Percentiles rank a stretch among this genome's conserved stretches.
Conservation (phyloP, 2,113 vertebrate genomes). For the Calypte anna region DNA sequence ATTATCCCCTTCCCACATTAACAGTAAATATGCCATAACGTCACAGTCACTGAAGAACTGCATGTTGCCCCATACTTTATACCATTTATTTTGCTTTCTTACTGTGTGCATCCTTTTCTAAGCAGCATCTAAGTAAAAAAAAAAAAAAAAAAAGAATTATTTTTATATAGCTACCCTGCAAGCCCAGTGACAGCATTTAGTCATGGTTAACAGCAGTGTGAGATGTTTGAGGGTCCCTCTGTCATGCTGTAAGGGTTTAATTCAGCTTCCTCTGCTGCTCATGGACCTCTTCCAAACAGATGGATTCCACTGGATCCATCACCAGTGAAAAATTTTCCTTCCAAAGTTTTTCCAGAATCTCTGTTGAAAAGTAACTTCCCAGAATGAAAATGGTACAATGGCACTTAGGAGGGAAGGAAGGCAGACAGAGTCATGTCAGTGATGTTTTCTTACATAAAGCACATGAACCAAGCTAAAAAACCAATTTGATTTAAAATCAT, state of each 20-base stretch:
- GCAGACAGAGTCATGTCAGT: background rate
- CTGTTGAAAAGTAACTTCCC: slow-evolving; percentile 11
- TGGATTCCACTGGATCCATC: background rate
- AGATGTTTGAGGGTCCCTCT: background rate
- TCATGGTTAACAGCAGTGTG: background rate
- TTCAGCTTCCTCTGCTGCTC: slow-evolving; percentile 18
- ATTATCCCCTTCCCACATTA: background rate
- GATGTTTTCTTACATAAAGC: rapidly evolving
- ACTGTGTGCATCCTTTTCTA: background rate
- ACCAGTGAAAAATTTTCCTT: background rate
- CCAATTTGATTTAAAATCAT: background rate
- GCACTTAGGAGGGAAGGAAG: background rate
- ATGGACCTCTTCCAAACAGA: background rate
- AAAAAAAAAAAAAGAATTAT: slow-evolving; percentile 18
- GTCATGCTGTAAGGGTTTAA: background rate
- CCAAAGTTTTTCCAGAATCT: slow-evolving; percentile 38
- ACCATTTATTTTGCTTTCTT: background rate
- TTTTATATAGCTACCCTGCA: background rate
- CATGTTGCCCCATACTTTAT: background rate
- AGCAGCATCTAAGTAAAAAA: background rate
- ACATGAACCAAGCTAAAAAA: background rate
- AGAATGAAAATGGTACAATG: background rate
- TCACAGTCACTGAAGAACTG: background rate
- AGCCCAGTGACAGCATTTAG: background rate
- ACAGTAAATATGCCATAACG: background rate